Percentiles rank a stretch among this genome's conserved stretches.
Evolutionary conservation across 1,140 invertebrate species (phyloP).

Genomic region (Drosophila rufa): DNA sequence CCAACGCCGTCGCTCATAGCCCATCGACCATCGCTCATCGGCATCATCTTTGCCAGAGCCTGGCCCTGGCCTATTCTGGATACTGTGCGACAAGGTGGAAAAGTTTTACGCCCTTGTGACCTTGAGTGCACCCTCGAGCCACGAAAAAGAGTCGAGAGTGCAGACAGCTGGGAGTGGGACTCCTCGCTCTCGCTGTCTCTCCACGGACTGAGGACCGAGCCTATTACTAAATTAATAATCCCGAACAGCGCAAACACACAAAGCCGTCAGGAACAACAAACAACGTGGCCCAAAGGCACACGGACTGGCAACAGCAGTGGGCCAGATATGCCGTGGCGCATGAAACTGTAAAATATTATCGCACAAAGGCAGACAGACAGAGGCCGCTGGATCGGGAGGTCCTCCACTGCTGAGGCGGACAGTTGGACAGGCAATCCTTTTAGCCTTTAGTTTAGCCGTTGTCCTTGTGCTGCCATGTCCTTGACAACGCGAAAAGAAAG

Average conservation of each 20-base stretch:
- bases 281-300: slow-evolving; percentile 27
- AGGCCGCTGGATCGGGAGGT: slow-evolving; percentile 1
- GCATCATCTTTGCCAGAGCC: slow-evolving; percentile 5
- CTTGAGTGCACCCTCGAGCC: slow-evolving; percentile 74
- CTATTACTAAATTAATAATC: slow-evolving; percentile 80
- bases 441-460: slow-evolving; percentile 28
- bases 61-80: not conserved
- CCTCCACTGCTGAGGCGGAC: slow-evolving; percentile 8
- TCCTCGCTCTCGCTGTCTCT: not conserved
- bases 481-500: slow-evolving; percentile 43
- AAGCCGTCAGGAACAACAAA: slow-evolving; percentile 32
- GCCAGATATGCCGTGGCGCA: slow-evolving; percentile 42
- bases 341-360: slow-evolving; percentile 60
- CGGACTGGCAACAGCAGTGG: slow-evolving; percentile 13
- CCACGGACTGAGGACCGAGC: slow-evolving; percentile 34
- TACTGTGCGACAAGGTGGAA: slow-evolving; percentile 54
- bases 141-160: slow-evolving; percentile 29
- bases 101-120: slow-evolving; percentile 67
- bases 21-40: slow-evolving; percentile 16
- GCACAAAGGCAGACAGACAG: slow-evolving; percentile 45
- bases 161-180: slow-evolving; percentile 31
- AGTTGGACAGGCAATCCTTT: slow-evolving; percentile 29
- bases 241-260: slow-evolving; percentile 50
- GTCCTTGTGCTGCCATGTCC: slow-evolving; percentile 43
- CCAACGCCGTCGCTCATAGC: slow-evolving; percentile 16